These are phyloP conservation scores for Perca schrenkii DNA, from an alignment of 2,113 vertebrate genomes.

Conservation along the genomic window DNA sequence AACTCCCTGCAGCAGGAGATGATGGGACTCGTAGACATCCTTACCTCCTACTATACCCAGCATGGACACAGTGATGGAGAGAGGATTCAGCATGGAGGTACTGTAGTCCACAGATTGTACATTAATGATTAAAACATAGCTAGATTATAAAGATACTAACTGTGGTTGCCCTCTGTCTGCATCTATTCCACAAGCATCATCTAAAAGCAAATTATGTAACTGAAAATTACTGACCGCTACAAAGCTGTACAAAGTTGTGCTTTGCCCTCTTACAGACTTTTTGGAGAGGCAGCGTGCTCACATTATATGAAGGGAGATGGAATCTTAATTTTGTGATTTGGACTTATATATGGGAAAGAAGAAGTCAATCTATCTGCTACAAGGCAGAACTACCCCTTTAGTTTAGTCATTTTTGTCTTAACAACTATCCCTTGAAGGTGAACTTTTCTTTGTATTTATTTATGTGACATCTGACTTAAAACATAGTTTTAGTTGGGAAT, in stretches of 20 bases:
- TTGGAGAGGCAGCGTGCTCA: not conserved
- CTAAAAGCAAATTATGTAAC: not conserved
- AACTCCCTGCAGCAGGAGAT: constrained; percentile 93
- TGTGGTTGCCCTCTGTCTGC: not conserved
- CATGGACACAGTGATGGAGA: constrained; percentile 61
- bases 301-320: not conserved
- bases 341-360: not conserved
- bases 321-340: not conserved
- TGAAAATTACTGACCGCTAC: not conserved
- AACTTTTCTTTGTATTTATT: not conserved
- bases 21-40: constrained; percentile 88
- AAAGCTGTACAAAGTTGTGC: not conserved
- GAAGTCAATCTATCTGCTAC: not conserved
- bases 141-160: not conserved
- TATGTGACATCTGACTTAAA: not conserved
- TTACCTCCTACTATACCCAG: constrained; percentile 87
- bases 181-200: not conserved
- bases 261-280: not conserved
- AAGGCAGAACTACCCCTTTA: not conserved
- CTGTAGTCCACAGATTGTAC: not conserved
- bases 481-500: not conserved
- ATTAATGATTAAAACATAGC: not conserved
- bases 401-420: not conserved
- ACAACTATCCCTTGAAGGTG: not conserved
- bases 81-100: constrained; percentile 62